Evolutionary conservation across 2,113 vertebrate species (phyloP), one percentile per base, ranked within the genome.

Genomic region (Morphnarchus princeps): DNA sequence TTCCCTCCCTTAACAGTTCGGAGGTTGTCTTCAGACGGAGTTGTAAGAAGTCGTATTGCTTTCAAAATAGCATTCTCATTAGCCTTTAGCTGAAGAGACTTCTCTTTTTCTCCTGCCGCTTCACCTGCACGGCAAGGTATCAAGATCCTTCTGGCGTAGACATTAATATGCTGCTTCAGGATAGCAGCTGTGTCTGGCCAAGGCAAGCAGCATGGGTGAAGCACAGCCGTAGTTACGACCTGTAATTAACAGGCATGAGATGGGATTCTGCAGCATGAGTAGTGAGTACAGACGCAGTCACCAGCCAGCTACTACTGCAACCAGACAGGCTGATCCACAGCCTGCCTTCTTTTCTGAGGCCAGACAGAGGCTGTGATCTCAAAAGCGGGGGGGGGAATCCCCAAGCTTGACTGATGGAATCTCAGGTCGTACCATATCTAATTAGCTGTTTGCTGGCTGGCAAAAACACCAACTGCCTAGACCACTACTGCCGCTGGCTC

Each of bases 191-290:
- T 7, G 25, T 9, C 9, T 31, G 67, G 38, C 55, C 14, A 3
- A 7, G 47, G n/a, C 32, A 45, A 38, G 5, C 26, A 7, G 32
- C 28, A 4, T 4, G 16, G 26, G 11, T 10, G 28, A n/a, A 36
- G 25, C 67, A 6, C 32, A 7, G 26, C n/a, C 29, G 0, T 20
- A 4, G 3, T 14, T 20, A 16, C 9, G 40, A 0, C 3, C 11
- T 26, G 26, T 32, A 32, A 26, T 6, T 31, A 10, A 10, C 1
- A 9, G 15, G 22, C 42, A 18, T 0, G 14, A 29, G 26, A 17
- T 5, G 32, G n/a, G 24, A 6, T 32, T 73, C 28, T 38, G 55
- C 31, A 17, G 26, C 3, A 0, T 8, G 16, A 31, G 38, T 4
- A 14, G n/a, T 2, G 34, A 14, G 58, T 5, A 9, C 25, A 26